Evolutionary conservation across 2,888 invertebrate genomes (phyloP), one percentile per base, ranked within the genome.

Genomic region (Lepidochitona cinerea): DNA sequence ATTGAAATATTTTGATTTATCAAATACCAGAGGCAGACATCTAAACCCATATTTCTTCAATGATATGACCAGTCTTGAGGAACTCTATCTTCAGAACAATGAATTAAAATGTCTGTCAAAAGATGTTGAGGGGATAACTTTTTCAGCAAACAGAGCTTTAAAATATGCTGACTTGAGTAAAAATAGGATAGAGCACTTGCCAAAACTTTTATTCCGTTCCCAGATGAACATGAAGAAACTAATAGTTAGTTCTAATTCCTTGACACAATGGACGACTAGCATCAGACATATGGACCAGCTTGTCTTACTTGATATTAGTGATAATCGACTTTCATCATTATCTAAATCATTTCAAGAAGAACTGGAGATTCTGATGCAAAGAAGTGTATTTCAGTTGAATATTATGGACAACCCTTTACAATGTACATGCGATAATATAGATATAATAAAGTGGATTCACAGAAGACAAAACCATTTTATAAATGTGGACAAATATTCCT

Each of bases 1-100:
- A n/a, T 36, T 74, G 33, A 32, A 32, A 53, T 23, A 53, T 66
- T 67, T 74, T 29, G 54, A 74, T 54, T 26, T 74, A 1, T 67
- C 66, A 5, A 23, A 54, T 18, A 70, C 65, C 36, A 26, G 18
- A 18, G 37, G 35, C 14, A 32, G 33, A 29, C 14, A 18, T 18
- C n/a, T 66, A 32, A n/a, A 35, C 18, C 12, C 66, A 12, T 3
- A 53, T 5, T 74, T 74, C 35, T 70, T 74, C 29, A 2, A 33
- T 23, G 52, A 35, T 35, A 53, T 71, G 12, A n/a, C 52, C 14
- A 35, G n/a, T 12, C 67, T 74, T 14, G 9, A 53, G 37, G 49
- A n/a, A n/a, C 41, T 71, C 7, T 36, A 67, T 41, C 37, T 74
- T 32, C 52, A 52, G 1, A 5, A 70, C 54, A 74, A 74, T 35